Conservation (phyloP, 2,797 vertebrate species). For the Prionace glauca region DNA sequence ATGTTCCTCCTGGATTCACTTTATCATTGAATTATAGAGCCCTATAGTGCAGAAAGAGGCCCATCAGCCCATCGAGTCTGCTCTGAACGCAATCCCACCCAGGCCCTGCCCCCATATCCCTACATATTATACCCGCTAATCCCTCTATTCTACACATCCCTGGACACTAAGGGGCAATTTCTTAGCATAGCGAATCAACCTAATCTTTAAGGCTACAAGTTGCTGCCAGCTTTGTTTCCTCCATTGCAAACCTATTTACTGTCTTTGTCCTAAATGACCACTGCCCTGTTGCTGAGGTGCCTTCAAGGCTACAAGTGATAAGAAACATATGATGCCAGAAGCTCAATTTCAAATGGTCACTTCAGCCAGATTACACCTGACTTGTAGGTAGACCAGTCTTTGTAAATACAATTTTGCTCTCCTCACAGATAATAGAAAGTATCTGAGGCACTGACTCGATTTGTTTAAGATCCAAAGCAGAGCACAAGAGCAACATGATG, state of each 20-base stretch:
- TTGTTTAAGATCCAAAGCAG: neutral
- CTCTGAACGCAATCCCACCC: too few relatives aligned
- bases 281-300: neutral
- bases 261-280: neutral
- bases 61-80: too few relatives aligned
- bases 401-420: neutral
- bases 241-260: neutral
- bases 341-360: neutral
- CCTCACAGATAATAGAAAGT: neutral
- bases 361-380: neutral
- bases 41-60: too few relatives aligned
- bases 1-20: too few relatives aligned
- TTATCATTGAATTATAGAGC: too few relatives aligned
- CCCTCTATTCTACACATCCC: too few relatives aligned
- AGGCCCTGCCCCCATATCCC: too few relatives aligned
- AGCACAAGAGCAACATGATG: neutral
- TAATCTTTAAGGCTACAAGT: neutral
- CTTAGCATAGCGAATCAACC: too few relatives aligned
- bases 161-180: too few relatives aligned
- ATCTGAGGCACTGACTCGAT: neutral
- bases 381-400: neutral
- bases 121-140: too few relatives aligned
- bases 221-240: neutral
- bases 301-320: neutral
- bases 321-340: neutral